phyloP scores from a whole-genome alignment of 2,797 vertebrate species.

The Syngnathus acus region DNA sequence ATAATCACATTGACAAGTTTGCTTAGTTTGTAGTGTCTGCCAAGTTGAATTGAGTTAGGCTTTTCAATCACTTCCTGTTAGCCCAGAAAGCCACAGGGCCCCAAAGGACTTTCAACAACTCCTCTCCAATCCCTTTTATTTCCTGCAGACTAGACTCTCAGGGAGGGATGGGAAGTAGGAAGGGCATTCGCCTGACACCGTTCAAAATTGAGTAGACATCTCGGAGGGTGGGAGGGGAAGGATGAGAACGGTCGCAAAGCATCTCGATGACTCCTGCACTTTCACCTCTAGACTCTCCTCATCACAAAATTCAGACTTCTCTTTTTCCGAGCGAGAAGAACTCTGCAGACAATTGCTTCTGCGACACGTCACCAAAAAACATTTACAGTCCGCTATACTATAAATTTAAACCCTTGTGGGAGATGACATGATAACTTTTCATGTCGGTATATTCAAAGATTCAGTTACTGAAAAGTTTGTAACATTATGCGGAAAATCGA shows the following conservation, averaged over 20 bases:
- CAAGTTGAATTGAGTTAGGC: slow-evolving; percentile 27
- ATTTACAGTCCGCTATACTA: slow-evolving; percentile 5
- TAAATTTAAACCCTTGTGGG: slow-evolving; percentile 18
- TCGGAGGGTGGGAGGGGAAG: slow-evolving; percentile 29
- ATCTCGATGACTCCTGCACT: slow-evolving; percentile 22
- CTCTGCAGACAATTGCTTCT: slow-evolving; percentile 12
- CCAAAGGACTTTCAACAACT: slow-evolving; percentile 49
- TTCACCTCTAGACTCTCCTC: slow-evolving; percentile 27
- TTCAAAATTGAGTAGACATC: slow-evolving; percentile 44
- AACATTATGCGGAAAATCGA: background rate
- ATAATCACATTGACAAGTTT: slow-evolving; percentile 32
- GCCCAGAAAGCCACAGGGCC: slow-evolving; percentile 47
- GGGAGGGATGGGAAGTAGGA: slow-evolving; percentile 34
- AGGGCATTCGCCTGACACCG: slow-evolving; percentile 38
- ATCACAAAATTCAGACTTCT: slow-evolving; percentile 15
- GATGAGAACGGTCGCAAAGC: slow-evolving; percentile 24
- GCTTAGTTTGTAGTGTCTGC: slow-evolving; percentile 34
- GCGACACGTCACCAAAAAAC: background rate
- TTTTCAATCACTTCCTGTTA: slow-evolving; percentile 53
- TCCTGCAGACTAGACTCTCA: slow-evolving; percentile 61
- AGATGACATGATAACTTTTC: background rate
- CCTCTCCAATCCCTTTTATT: slow-evolving; percentile 53
- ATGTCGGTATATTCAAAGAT: background rate
- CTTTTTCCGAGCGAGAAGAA: slow-evolving; percentile 16
- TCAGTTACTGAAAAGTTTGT: slow-evolving; percentile 2